Percentiles rank a stretch among this genome's conserved stretches.
phyloP scores from a whole-genome alignment of 2,113 vertebrate genomes.

The Campylorhamphus procurvoides region DNA sequence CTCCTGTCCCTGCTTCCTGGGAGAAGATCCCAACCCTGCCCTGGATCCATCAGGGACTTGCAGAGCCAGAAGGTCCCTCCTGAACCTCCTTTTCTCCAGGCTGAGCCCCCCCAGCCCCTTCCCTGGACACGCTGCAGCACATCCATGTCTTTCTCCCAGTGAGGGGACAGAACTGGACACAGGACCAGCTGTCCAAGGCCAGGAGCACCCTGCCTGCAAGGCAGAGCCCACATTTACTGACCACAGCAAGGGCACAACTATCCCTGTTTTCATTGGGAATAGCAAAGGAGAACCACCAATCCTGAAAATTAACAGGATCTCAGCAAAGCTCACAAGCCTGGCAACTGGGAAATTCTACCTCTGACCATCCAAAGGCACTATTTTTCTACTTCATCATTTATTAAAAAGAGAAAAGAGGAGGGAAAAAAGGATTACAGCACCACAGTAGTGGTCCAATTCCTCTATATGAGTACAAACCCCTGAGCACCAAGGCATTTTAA shows the following conservation, averaged over 20 bases:
- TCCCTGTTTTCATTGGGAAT: not conserved
- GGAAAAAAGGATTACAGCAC: not conserved
- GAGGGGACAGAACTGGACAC: not conserved
- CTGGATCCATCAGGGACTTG: not conserved
- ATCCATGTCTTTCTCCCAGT: no score
- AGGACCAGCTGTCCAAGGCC: not conserved
- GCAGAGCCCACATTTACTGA: not conserved
- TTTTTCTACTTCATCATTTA: not conserved
- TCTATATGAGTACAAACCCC: not conserved
- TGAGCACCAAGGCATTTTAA: not conserved
- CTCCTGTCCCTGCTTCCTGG: not conserved
- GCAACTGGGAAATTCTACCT: not conserved
- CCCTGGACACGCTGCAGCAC: not conserved
- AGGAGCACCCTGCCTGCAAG: not conserved
- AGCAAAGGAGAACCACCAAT: not conserved
- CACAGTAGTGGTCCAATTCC: not conserved
- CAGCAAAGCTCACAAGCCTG: not conserved
- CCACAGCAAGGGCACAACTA: not conserved
- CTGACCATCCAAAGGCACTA: fast-evolving
- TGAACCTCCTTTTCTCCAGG: not conserved
- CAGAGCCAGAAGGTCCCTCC: not conserved
- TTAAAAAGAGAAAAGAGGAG: not conserved
- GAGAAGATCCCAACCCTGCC: not conserved
- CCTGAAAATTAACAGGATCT: not conserved
- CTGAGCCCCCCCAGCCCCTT: not conserved